Evolutionary conservation across 1,140 invertebrate genomes (phyloP).

Genomic region (Solenopsis fugax): DNA sequence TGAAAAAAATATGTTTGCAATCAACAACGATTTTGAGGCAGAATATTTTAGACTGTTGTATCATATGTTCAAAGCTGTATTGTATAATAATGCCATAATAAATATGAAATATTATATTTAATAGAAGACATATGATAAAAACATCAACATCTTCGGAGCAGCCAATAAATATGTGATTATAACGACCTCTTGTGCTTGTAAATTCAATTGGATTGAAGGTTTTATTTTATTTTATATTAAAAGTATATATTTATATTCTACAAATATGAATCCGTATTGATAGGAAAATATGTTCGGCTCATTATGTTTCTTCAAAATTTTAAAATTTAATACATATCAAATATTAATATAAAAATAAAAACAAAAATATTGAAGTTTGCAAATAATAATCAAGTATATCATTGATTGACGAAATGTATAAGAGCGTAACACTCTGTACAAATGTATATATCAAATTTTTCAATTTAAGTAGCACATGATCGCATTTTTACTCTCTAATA

Average conservation of each 20-base stretch:
- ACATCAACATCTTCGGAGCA: conserved; percentile 7
- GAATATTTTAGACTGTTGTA: conserved; percentile 74
- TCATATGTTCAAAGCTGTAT: background rate
- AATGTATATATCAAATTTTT: conserved; percentile 78
- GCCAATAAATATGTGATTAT: conserved; percentile 19
- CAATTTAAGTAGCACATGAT: conserved; percentile 77
- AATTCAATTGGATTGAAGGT: conserved; percentile 1
- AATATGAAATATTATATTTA: conserved; percentile 44
- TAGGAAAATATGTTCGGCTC: conserved; percentile 20
- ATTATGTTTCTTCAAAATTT: conserved; percentile 29
- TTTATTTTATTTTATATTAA: conserved; percentile 30
- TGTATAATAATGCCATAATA: conserved; percentile 24
- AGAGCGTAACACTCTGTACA: conserved; percentile 77
- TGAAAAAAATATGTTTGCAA: conserved; percentile 66
- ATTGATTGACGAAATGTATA: background rate
- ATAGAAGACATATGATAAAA: conserved; percentile 35
- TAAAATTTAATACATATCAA: conserved; percentile 20
- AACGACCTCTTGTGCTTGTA: conserved; percentile 26
- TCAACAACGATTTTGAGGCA: conserved; percentile 66
- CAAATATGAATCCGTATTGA: conserved; percentile 1
- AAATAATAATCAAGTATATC: background rate
- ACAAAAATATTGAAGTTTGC: background rate
- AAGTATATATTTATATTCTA: conserved; percentile 25
- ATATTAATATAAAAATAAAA: conserved; percentile 36
- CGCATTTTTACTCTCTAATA: conserved; percentile 77